Percentiles rank a stretch among this genome's conserved stretches.
These are phyloP conservation scores for Bubo scandiacus DNA, from an alignment of 2,113 vertebrate genomes.

Conservation along the genomic window DNA sequence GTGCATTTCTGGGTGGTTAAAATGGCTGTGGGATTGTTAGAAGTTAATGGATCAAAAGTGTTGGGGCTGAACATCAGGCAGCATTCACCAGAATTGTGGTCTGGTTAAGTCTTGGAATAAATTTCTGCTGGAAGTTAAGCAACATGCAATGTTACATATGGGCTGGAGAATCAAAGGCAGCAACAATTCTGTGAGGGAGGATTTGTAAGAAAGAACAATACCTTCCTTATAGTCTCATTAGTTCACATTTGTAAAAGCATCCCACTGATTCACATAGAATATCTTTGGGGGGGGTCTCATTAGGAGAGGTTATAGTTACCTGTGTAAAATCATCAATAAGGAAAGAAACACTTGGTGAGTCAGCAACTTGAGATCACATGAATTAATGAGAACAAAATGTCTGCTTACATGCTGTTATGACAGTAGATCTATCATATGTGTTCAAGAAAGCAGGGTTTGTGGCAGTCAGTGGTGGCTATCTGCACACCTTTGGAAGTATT, in stretches of 20 bases:
- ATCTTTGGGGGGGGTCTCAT: neutral
- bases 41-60: neutral
- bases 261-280: neutral
- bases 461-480: neutral
- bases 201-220: neutral
- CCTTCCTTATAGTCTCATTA: neutral
- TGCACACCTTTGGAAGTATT: neutral
- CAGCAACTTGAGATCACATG: neutral
- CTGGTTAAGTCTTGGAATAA: neutral
- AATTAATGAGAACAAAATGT: neutral
- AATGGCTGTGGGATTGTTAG: neutral
- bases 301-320: neutral
- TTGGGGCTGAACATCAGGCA: neutral
- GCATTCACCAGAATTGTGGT: neutral
- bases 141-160: accelerated
- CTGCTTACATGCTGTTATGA: neutral
- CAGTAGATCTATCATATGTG: no score
- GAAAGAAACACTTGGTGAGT: neutral
- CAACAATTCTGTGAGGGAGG: neutral
- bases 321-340: neutral
- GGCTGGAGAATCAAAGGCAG: neutral
- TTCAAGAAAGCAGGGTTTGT: neutral
- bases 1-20: neutral
- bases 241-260: neutral
- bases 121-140: neutral